Conservation (phyloP, 1,140 invertebrate species). For the Samia ricini region DNA sequence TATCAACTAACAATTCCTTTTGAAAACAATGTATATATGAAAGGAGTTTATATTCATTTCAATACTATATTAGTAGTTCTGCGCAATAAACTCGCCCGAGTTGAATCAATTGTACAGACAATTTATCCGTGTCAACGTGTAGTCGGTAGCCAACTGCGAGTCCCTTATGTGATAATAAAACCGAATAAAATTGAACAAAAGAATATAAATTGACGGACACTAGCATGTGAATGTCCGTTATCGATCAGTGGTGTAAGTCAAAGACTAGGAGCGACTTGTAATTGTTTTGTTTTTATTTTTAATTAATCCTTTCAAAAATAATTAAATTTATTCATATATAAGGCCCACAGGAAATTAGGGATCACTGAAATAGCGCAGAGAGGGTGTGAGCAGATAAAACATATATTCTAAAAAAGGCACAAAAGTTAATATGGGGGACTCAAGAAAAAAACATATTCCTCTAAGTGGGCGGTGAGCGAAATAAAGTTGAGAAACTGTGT, state of each 20-base stretch:
- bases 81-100: neutral
- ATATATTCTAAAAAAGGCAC: too few relatives aligned
- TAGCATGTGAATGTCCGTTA: constrained; percentile 5
- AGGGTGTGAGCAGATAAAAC: too few relatives aligned
- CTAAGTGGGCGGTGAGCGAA: too few relatives aligned
- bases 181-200: constrained; percentile 13
- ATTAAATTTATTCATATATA: too few relatives aligned
- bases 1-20: neutral
- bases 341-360: too few relatives aligned
- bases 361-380: too few relatives aligned
- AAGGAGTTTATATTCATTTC: neutral
- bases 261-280: neutral
- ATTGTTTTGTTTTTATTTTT: neutral
- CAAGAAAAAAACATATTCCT: too few relatives aligned
- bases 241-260: neutral
- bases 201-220: constrained; percentile 15
- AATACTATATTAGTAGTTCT: neutral
- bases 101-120: neutral
- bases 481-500: too few relatives aligned
- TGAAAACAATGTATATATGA: neutral
- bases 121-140: neutral
- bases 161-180: constrained; percentile 11
- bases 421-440: too few relatives aligned
- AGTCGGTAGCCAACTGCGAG: neutral
- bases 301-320: too few relatives aligned